A percentile compares a stretch with the other conserved stretches of the same genome.
Conservation (phyloP, 2,797 vertebrate species). For the Cossypha dichroa region DNA sequence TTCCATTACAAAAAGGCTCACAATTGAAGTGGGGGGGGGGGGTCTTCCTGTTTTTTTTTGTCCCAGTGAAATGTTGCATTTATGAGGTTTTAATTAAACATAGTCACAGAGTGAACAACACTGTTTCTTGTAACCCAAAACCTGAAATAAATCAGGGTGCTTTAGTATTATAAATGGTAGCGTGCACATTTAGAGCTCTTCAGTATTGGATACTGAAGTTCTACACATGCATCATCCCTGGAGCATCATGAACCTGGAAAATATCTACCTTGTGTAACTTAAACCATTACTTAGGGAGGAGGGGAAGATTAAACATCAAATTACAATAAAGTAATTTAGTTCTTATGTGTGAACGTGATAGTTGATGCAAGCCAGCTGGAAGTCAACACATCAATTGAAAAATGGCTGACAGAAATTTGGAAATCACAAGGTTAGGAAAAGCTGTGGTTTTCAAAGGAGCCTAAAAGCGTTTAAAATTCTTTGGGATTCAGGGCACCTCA, state of each 20-base stretch:
- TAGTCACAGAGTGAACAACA: neutral
- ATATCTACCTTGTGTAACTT: neutral
- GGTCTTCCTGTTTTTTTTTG: accelerated
- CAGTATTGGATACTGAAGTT: neutral
- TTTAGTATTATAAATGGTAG: neutral
- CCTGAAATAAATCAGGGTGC: neutral
- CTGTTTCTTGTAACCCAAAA: neutral
- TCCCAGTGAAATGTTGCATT: neutral
- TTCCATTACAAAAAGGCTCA: neutral
- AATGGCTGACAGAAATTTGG: neutral
- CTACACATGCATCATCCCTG: accelerated
- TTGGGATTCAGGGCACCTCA: neutral
- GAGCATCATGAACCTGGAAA: neutral
- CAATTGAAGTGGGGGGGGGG: accelerated
- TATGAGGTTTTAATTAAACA: neutral
- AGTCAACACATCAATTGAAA: neutral
- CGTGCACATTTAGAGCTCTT: neutral
- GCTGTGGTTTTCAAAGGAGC: neutral
- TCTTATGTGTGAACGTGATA: accelerated
- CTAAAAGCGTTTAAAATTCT: neutral
- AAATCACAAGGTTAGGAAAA: neutral
- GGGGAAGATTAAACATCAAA: neutral
- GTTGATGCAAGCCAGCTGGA: neutral
- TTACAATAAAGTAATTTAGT: neutral
- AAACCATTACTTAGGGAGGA: neutral